phyloP scores from a whole-genome alignment of 2,113 vertebrate genomes.

The Ginglymostoma cirratum region DNA sequence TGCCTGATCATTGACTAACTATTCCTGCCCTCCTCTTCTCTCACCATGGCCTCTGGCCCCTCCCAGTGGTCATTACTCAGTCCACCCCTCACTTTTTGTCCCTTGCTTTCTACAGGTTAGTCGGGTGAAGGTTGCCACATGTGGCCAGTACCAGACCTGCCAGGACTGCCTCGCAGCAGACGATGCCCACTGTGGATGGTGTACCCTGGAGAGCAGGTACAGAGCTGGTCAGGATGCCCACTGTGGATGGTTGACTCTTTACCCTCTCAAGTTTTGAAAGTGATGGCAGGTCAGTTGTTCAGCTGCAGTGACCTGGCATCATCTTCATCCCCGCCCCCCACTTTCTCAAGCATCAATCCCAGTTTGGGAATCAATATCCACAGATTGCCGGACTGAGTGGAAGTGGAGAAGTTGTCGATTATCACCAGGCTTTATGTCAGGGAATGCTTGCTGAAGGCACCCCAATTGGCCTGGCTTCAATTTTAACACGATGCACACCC shows the following conservation, averaged over 20 bases:
- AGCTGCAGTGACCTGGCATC: not conserved
- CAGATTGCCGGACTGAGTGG: not conserved
- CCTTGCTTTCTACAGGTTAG: constrained; percentile 63
- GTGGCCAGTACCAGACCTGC: constrained; percentile 69
- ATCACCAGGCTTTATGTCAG: not conserved
- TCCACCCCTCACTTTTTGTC: not conserved
- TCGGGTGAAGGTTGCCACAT: constrained; percentile 76
- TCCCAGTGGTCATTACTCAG: not conserved
- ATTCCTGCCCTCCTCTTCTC: no score
- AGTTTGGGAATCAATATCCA: not conserved
- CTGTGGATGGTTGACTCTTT: not conserved
- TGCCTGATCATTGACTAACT: not conserved
- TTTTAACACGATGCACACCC: not conserved
- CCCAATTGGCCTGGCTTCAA: not conserved
- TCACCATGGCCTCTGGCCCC: no score
- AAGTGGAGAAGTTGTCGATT: not conserved
- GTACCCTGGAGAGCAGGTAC: constrained; percentile 85
- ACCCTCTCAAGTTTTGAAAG: not conserved
- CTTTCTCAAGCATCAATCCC: not conserved
- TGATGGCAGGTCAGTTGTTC: not conserved
- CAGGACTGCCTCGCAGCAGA: constrained; percentile 69
- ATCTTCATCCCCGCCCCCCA: not conserved
- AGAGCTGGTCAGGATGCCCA: constrained; percentile 53
- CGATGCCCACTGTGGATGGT: constrained; percentile 92
- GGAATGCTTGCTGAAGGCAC: not conserved